Evolutionary conservation across 2,888 invertebrate genomes (phyloP).

Genomic region (Pyrrhosoma nymphula): DNA sequence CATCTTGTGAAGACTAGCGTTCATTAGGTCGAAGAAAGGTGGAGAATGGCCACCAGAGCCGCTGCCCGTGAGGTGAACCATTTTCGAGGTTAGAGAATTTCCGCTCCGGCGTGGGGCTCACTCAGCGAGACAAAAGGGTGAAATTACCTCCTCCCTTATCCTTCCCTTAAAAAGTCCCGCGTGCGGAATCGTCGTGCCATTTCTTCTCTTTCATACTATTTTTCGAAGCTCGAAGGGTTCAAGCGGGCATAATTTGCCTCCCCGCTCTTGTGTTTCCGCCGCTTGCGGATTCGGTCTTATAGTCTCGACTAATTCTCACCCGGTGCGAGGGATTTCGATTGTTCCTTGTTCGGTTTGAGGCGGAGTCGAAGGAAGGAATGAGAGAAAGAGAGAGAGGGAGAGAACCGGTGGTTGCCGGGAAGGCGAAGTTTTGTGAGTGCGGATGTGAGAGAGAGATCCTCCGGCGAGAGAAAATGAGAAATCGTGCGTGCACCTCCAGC

Average conservation of each 20-base stretch:
- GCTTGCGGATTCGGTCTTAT: not conserved
- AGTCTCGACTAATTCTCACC: conserved; percentile 4
- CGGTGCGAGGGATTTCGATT: not conserved
- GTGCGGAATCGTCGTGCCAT: not conserved
- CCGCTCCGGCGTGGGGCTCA: not conserved
- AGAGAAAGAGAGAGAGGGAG: not conserved
- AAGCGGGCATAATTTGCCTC: not conserved
- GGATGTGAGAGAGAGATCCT: not conserved
- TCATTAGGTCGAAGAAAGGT: no score
- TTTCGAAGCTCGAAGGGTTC: not conserved
- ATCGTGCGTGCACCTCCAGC: conserved; percentile 16
- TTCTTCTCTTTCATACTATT: not conserved
- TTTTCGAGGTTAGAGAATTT: not conserved
- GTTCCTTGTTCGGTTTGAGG: not conserved
- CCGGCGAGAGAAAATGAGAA: conserved; percentile 7
- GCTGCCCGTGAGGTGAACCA: not conserved
- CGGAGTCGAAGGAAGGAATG: not conserved
- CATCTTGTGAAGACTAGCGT: no score
- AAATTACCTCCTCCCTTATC: not conserved
- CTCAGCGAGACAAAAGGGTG: not conserved
- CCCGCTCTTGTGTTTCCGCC: not conserved
- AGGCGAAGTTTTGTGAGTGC: not conserved
- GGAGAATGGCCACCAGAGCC: not conserved
- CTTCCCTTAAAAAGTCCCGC: not conserved
- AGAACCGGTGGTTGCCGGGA: not conserved